A percentile compares a stretch with the other conserved stretches of the same genome.
Conservation (phyloP, 2,888 invertebrate genomes). For the Apotomis capreana region DNA sequence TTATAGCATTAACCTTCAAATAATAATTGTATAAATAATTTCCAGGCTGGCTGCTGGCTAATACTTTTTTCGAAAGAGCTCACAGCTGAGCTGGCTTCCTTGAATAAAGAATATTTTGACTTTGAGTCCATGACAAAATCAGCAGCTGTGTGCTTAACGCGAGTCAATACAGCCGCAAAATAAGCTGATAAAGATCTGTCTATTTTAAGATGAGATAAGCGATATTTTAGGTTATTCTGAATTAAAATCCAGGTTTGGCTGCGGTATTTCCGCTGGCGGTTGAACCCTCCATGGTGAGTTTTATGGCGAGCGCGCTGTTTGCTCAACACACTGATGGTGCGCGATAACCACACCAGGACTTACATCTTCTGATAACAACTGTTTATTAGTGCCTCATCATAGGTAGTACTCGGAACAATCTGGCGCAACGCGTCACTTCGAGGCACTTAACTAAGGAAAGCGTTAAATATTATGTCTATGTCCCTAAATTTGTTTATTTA, state of each 20-base stretch:
- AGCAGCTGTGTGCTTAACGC: conserved; percentile 44
- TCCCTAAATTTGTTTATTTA: background rate
- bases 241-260: conserved; percentile 2
- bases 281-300: conserved; percentile 41
- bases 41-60: too few species aligned
- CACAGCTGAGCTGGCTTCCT: too few species aligned
- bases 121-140: too few species aligned
- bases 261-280: conserved; percentile 39
- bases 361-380: conserved; percentile 54
- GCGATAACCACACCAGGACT: conserved; percentile 55
- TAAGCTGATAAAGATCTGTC: background rate
- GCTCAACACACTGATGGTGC: conserved; percentile 52
- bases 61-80: too few species aligned
- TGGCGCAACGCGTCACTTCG: conserved; percentile 13
- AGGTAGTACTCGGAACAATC: conserved; percentile 17
- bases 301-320: conserved; percentile 52
- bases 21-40: too few species aligned
- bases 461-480: conserved; percentile 1
- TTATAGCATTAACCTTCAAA: too few species aligned
- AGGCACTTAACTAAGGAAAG: background rate
- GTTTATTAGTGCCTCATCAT: conserved; percentile 45
- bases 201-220: background rate
- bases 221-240: conserved; percentile 15
- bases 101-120: too few species aligned
- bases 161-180: conserved; percentile 45